Evolutionary conservation across 2,113 vertebrate genomes (phyloP).

Genomic region (Xiphorhynchus elegans): DNA sequence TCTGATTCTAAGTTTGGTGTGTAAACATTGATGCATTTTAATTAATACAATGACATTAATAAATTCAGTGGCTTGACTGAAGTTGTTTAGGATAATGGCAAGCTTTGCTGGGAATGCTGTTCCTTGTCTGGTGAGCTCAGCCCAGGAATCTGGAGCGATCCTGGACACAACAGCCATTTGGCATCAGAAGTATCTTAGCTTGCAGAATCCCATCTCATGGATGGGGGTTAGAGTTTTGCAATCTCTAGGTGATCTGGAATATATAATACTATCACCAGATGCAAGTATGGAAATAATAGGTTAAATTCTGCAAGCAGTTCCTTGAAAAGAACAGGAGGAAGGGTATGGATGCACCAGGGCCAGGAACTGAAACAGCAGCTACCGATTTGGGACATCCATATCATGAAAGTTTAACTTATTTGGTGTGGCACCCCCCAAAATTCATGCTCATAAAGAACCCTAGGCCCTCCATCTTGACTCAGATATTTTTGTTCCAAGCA

Average conservation of each 20-base stretch:
- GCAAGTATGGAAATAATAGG: neutral
- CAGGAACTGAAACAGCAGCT: neutral
- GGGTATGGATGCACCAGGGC: neutral
- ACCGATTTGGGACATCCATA: neutral
- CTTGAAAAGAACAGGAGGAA: neutral
- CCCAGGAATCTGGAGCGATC: neutral
- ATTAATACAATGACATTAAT: neutral
- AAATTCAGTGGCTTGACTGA: neutral
- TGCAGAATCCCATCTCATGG: neutral
- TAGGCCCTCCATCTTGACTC: neutral
- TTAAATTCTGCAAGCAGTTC: neutral
- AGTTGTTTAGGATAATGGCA: neutral
- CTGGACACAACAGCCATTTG: neutral
- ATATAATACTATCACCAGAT: neutral
- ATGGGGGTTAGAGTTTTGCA: neutral
- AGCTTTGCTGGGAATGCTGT: neutral
- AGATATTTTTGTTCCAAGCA: neutral
- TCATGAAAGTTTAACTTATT: neutral
- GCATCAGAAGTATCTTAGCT: neutral
- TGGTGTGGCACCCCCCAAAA: neutral
- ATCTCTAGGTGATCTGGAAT: neutral
- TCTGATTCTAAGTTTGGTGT: neutral
- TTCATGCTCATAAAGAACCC: neutral
- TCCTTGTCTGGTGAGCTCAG: neutral
- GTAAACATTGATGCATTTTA: neutral